Base-by-base conservation (phyloP, 2,797 vertebrate species). In the Tapirus indicus region DNA sequence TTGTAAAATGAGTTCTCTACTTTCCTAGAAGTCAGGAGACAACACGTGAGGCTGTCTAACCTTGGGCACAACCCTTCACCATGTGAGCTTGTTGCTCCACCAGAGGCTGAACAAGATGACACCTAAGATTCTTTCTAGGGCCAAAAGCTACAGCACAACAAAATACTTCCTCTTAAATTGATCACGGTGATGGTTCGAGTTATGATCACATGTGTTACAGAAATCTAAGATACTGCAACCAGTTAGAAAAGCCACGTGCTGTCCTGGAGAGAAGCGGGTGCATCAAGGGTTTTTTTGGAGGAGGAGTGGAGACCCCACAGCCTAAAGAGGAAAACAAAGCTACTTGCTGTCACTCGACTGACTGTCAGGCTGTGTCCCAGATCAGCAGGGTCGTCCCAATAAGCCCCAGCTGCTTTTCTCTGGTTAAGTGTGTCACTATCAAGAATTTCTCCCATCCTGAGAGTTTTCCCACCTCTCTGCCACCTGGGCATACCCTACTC, bases 111-210 rank as follows among this genome's bases (percentile, higher is more conserved):
- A 60, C 12, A n/a, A 72, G 11, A 60, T 52, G 7, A 64, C 5
- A 83, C 32, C n/a, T 21, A 47, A 66, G 41, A 54, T 64, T 69
- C 27, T 10, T 64, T 66, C 58, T 23, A 94, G 38, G 58, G 17
- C 29, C 44, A 83, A 89, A 52, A 93, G 14, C 75, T 27, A 27
- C 21, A 58, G 20, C 14, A 75, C 8, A 23, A 23, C 87, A 52
- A 68, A 80, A 77, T 52, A 96, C 13, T 44, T 54, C 38, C 29
- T 49, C 16, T 21, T 29, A 69, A 52, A 35, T 0, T 9, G 18
- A 41, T 8, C 0, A 0, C 38, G 29, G 41, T 32, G 7, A 8
- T 49, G 12, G 72, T 10, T 1, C n/a, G 25, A 47, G 6, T 58
- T 75, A 32, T 29, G 58, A 72, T 8, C 14, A 62, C 38, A 54